Base-by-base conservation (phyloP, 35 echinoderm and acorn worm species). In the Acanthaster planci region DNA sequence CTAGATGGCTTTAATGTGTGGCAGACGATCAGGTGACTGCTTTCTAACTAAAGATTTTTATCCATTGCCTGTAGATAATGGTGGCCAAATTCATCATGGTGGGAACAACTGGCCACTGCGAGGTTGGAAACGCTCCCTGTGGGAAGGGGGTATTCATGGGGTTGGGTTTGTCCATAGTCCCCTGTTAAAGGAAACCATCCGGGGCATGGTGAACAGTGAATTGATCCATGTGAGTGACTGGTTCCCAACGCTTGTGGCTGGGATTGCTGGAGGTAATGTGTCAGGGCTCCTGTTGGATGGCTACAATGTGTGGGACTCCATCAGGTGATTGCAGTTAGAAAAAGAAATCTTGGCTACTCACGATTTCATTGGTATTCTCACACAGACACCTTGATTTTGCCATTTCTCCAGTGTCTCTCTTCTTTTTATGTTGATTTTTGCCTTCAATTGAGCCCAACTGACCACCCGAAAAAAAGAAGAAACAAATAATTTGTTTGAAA, bases 41-140 rank as follows among this genome's bases (percentile, higher is more conserved):
- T 12, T 47, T 6, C 12, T 47, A 47, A 12, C 42, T 30, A 78
- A 34, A 40, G 0, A 78, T 1, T 54, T 54, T 79, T 29, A 26
- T 58, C 26, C 38, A 19, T 84, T 58, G 53, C 40, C 75, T 75
- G 21, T 52, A 82, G 80, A 82, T 34, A 56, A 57, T 82, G 80
- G 52, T 23, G 47, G 52, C 19, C 32, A 82, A 58, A 82, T 82
- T 22, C 56, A 21, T 19, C 21, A n/a, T 67, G 59, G 59, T 12
- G 92, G 92, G 7, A 93, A 93, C 82, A 93, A 93, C 50, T 93
- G 82, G 81, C 92, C 92, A 5, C 68, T 93, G 35, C 37, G 92
- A 34, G 92, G 92, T 0, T 93, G 86, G 86, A 93, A 93, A 59
- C 67, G 54, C 38, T 89, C 92, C 0, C 77, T 93, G 22, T 93